Percentiles rank a stretch among this genome's conserved stretches.
Conservation (phyloP, 2,888 invertebrate species). For the Malacosoma neustria region DNA sequence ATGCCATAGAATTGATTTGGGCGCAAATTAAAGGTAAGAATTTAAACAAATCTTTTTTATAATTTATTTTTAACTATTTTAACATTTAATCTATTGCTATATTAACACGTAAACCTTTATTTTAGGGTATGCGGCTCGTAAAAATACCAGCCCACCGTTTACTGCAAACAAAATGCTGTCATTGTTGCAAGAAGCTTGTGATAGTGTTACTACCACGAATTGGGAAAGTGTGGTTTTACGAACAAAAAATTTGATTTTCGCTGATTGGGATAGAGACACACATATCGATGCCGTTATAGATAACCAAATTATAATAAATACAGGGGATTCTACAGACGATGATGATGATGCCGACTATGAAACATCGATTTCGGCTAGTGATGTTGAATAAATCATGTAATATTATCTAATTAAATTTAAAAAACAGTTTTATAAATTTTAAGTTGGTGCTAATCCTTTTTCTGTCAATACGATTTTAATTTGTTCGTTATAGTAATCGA, state of each 20-base stretch:
- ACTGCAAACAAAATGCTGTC: conserved; percentile 1
- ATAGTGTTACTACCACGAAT: conserved; percentile 1
- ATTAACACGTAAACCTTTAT: background rate
- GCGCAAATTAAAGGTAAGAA: conserved; percentile 1
- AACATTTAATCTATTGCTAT: conserved; percentile 20
- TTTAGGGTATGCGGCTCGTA: conserved; percentile 2
- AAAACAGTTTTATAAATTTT: too few species aligned
- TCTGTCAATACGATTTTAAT: too few species aligned
- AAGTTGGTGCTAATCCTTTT: too few species aligned
- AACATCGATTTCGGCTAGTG: too few species aligned
- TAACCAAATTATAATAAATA: conserved; percentile 1
- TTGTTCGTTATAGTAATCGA: too few species aligned
- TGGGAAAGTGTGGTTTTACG: conserved; percentile 3
- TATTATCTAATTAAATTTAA: too few species aligned
- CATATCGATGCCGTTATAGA: conserved; percentile 2
- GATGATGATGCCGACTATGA: too few species aligned
- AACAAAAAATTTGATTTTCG: background rate
- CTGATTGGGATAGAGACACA: background rate
- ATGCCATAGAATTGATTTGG: conserved; percentile 2
- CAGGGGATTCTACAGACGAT: too few species aligned
- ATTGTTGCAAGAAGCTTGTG: conserved; percentile 4
- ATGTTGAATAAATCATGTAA: too few species aligned
- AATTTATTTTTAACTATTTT: background rate
- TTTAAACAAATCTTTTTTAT: background rate
- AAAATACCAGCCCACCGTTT: conserved; percentile 2